Evolutionary conservation across 2,888 invertebrate species (phyloP).

Genomic region (Zaprionus obscuricornis): DNA sequence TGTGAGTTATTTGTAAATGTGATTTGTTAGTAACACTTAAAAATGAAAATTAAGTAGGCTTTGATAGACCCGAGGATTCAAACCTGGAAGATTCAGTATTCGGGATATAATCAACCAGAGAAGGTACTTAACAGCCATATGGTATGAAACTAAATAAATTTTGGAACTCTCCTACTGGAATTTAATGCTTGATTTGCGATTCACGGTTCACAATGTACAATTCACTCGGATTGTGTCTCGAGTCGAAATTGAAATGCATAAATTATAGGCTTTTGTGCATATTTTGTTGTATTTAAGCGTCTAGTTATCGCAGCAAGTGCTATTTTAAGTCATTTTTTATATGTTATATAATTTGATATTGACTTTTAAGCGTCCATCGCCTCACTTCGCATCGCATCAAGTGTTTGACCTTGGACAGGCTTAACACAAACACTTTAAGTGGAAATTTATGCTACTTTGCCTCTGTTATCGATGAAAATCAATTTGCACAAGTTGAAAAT

Average conservation of each 20-base stretch:
- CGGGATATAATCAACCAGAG: conserved; percentile 12
- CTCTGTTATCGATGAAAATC: conserved; percentile 65
- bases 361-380: conserved; percentile 49
- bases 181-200: conserved; percentile 10
- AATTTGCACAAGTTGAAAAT: conserved; percentile 50
- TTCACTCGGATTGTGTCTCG: conserved; percentile 22
- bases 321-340: conserved; percentile 26
- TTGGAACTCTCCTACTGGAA: background rate
- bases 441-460: conserved; percentile 58
- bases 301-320: conserved; percentile 34
- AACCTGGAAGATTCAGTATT: conserved; percentile 16
- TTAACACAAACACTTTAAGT: conserved; percentile 45
- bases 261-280: conserved; percentile 33
- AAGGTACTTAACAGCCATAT: conserved; percentile 2
- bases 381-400: too few species aligned
- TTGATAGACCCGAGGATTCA: too few species aligned
- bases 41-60: too few species aligned
- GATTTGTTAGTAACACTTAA: too few species aligned
- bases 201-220: conserved; percentile 2
- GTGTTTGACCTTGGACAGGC: conserved; percentile 49
- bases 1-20: too few species aligned
- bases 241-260: conserved; percentile 37
- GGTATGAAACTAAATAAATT: background rate
- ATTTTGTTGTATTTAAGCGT: conserved; percentile 7
- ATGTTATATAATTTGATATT: conserved; percentile 36